These are phyloP conservation scores for Gavia stellata DNA, from an alignment of 2,113 vertebrate genomes.

Conservation along the genomic window DNA sequence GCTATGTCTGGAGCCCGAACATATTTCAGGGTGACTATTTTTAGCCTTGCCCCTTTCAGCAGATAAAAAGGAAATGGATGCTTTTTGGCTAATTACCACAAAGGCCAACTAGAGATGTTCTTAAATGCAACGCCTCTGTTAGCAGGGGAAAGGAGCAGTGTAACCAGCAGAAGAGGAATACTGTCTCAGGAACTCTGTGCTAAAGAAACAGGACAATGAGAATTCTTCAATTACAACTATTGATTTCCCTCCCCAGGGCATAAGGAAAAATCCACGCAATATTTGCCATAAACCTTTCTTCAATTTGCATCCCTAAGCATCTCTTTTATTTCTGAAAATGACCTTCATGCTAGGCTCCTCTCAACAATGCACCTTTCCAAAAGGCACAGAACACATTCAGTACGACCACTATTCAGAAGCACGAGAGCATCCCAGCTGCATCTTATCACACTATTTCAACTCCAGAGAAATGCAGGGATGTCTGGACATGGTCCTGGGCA, in stretches of 20 bases:
- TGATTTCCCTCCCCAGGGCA: neutral
- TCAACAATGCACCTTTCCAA: neutral
- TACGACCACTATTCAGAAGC: neutral
- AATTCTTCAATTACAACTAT: neutral
- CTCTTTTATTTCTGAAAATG: neutral
- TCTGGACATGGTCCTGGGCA: neutral
- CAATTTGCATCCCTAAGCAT: neutral
- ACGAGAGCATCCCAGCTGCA: neutral
- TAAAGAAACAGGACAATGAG: neutral
- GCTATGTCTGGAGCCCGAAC: neutral
- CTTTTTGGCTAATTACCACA: slow-evolving; percentile 33
- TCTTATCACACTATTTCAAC: neutral
- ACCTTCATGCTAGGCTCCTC: neutral
- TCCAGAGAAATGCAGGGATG: neutral
- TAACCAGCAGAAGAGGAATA: neutral
- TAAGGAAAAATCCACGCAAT: neutral
- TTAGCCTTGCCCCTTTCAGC: neutral
- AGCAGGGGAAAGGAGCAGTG: neutral
- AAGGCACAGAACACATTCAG: neutral
- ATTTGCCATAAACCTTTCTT: neutral
- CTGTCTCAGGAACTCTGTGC: neutral
- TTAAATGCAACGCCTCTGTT: neutral
- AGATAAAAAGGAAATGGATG: slow-evolving; percentile 20
- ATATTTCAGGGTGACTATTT: slow-evolving; percentile 21
- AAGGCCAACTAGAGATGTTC: neutral